A percentile compares a stretch with the other conserved stretches of the same genome.
Evolutionary conservation across 2,888 invertebrate species (phyloP).

Genomic region (Melanotus villosus): DNA sequence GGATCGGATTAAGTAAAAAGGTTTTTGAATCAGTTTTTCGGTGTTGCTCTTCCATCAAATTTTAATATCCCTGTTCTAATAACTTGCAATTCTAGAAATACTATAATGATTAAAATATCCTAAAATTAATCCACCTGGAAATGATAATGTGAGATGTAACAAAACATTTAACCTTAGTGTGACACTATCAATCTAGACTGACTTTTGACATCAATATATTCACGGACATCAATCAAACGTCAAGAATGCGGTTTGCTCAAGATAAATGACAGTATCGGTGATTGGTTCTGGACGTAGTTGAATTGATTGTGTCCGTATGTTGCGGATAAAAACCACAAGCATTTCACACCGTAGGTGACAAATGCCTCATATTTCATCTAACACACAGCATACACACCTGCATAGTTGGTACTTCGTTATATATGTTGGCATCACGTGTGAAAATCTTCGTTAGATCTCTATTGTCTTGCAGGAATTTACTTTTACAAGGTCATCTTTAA

Average conservation of each 20-base stretch:
- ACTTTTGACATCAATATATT: conserved; percentile 43
- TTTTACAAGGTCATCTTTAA: neutral
- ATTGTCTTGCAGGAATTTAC: conserved; percentile 16
- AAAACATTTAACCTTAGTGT: conserved; percentile 30
- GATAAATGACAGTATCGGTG: conserved; percentile 41
- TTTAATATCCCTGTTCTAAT: too few species aligned
- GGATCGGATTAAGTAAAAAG: too few species aligned
- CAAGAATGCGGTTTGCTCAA: conserved; percentile 38
- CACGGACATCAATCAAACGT: conserved; percentile 40
- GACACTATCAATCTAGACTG: conserved; percentile 42
- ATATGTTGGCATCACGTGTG: conserved; percentile 25
- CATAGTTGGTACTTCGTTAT: conserved; percentile 16
- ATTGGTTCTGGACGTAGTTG: conserved; percentile 32
- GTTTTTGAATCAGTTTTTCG: too few species aligned
- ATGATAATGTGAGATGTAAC: conserved; percentile 9
- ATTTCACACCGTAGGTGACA: conserved; percentile 44
- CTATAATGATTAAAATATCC: too few species aligned
- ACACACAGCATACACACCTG: conserved; percentile 31
- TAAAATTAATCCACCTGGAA: too few species aligned
- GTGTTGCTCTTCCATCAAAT: too few species aligned
- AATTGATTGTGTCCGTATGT: conserved; percentile 39
- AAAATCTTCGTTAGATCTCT: conserved; percentile 24
- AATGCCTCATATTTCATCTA: conserved; percentile 46
- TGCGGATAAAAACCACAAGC: conserved; percentile 31
- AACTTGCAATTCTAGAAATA: too few species aligned